These are phyloP conservation scores for Grammomys dolichurus DNA, from an alignment of 2,113 vertebrate genomes.

Conservation along the genomic window DNA sequence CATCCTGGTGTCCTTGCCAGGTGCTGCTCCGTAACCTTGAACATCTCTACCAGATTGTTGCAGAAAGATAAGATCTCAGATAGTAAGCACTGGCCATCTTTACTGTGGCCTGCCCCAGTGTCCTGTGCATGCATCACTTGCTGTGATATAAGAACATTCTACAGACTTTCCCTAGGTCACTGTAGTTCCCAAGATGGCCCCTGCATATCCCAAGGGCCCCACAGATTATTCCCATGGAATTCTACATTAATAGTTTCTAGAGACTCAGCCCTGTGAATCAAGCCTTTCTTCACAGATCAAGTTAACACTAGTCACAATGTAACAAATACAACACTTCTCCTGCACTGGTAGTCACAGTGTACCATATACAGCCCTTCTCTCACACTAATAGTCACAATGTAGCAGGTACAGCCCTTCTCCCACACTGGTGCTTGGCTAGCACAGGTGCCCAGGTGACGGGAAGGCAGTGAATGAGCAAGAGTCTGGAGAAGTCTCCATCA, in stretches of 20 bases:
- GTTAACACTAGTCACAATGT: neutral
- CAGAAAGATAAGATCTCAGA: neutral
- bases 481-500: rapidly evolving
- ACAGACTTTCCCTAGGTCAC: neutral
- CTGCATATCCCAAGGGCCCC: neutral
- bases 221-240: neutral
- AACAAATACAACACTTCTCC: no score
- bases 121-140: neutral
- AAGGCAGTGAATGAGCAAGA: neutral
- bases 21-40: neutral
- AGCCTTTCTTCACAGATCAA: neutral
- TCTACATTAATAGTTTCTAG: neutral
- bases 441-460: rapidly evolving
- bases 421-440: neutral
- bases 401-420: neutral
- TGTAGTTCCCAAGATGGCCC: neutral
- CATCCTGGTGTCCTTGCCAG: neutral
- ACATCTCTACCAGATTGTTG: neutral
- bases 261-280: neutral
- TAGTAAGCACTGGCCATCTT: neutral
- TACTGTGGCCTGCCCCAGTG: no score
- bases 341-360: no score
- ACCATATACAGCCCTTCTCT: neutral
- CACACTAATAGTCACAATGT: no score
- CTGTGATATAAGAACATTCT: neutral